Conservation (phyloP, 2,888 invertebrate genomes). For the Smittia aterrima region DNA sequence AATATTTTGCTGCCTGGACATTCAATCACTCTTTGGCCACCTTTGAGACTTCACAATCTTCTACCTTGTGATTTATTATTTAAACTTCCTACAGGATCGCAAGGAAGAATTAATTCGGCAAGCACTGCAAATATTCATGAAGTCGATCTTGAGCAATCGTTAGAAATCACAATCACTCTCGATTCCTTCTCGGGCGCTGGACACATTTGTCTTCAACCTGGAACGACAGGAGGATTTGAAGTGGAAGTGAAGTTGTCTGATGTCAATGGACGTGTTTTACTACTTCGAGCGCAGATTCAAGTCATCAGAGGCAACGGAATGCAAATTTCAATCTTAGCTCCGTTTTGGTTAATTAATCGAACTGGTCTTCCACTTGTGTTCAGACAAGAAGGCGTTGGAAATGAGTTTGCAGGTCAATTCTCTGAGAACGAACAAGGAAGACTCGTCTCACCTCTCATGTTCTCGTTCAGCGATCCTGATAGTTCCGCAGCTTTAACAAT, state of each 20-base stretch:
- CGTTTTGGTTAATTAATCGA: constrained; percentile 95
- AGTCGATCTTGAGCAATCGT: constrained; percentile 69
- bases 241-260: constrained; percentile 75
- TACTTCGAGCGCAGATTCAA: constrained; percentile 68
- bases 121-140: constrained; percentile 56
- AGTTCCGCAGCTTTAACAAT: constrained; percentile 73
- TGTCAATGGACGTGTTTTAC: constrained; percentile 66
- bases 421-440: constrained; percentile 93
- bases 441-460: constrained; percentile 87
- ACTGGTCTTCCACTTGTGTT: constrained; percentile 95
- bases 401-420: constrained; percentile 84
- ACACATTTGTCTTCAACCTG: constrained; percentile 58
- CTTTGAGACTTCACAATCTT: constrained; percentile 80
- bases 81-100: constrained; percentile 54
- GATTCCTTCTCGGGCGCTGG: constrained; percentile 80
- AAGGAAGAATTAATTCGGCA: constrained; percentile 55
- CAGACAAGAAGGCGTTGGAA: constrained; percentile 78
- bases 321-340: constrained; percentile 72
- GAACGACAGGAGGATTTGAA: constrained; percentile 58
- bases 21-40: constrained; percentile 78
- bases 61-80: constrained; percentile 78
- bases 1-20: constrained; percentile 67
- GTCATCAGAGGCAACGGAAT: constrained; percentile 62
- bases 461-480: constrained; percentile 89
- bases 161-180: constrained; percentile 72